phyloP scores from a whole-genome alignment of 2,797 vertebrate species.

The Spinibarbus caldwelli region DNA sequence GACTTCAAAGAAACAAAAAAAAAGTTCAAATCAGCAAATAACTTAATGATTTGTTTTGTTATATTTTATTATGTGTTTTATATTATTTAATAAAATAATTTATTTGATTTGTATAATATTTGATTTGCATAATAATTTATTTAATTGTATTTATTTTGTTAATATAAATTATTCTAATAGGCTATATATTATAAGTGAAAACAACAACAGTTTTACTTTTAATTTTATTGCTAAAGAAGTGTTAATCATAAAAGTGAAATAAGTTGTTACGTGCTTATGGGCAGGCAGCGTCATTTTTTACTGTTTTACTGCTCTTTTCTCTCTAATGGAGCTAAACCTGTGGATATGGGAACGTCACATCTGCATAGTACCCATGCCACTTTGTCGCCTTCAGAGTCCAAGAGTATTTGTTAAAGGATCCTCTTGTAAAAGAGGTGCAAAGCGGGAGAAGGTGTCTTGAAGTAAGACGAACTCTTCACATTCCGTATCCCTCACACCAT shows the following conservation, averaged over 20 bases:
- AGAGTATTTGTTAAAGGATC: conserved; percentile 74
- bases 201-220: background rate
- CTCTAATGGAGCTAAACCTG: conserved; percentile 49
- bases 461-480: conserved; percentile 74
- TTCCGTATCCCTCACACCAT: conserved; percentile 75
- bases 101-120: background rate
- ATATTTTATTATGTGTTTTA: background rate
- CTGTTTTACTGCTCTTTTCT: conserved; percentile 18
- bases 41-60: background rate
- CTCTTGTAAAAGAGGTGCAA: conserved; percentile 86
- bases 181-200: background rate
- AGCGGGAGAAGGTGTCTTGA: conserved; percentile 74
- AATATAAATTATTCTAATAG: background rate
- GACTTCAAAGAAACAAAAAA: background rate
- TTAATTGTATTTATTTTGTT: background rate
- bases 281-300: background rate
- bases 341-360: conserved; percentile 59
- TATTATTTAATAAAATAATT: background rate
- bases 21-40: background rate
- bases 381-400: conserved; percentile 63
- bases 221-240: background rate
- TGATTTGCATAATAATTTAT: background rate
- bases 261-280: background rate
- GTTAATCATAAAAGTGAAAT: background rate
- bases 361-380: conserved; percentile 59